Evolutionary conservation across 1,140 invertebrate genomes (phyloP).

Genomic region (Samia ricini): DNA sequence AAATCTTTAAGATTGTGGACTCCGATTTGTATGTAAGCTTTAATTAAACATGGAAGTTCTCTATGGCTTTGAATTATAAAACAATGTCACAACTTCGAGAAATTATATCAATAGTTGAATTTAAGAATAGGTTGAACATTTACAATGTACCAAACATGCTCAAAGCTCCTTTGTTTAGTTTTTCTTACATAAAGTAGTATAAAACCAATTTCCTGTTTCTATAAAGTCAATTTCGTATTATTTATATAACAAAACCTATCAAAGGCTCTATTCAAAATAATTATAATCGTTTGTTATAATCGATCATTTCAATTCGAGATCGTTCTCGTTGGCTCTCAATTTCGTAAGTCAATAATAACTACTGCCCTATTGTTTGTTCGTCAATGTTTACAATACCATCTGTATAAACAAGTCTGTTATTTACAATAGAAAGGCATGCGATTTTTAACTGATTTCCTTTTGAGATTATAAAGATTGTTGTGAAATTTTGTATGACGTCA

Average conservation of each 20-base stretch:
- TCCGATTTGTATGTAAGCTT: too few relatives aligned
- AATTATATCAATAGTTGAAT: too few relatives aligned
- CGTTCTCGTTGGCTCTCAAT: background rate
- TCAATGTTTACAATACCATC: background rate
- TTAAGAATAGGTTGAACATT: background rate
- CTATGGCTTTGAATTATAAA: too few relatives aligned
- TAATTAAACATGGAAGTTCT: too few relatives aligned
- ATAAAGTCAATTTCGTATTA: background rate
- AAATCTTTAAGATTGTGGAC: too few relatives aligned
- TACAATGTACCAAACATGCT: background rate
- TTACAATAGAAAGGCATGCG: constrained; percentile 8
- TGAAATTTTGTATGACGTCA: constrained; percentile 22
- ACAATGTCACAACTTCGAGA: too few relatives aligned
- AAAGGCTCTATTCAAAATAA: background rate
- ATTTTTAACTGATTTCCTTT: background rate
- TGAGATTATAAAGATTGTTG: constrained; percentile 8
- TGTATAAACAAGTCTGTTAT: background rate
- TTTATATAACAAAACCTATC: constrained; percentile 3
- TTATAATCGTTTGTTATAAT: too few relatives aligned
- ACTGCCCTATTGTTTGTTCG: constrained; percentile 2
- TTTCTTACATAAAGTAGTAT: background rate
- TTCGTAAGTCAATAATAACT: constrained; percentile 5
- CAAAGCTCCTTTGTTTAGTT: background rate
- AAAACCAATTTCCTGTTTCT: background rate
- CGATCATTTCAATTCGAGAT: background rate